Percentiles rank a stretch among this genome's conserved stretches.
Evolutionary conservation across 1,140 invertebrate genomes (phyloP).

Genomic region (Patella vulgata): DNA sequence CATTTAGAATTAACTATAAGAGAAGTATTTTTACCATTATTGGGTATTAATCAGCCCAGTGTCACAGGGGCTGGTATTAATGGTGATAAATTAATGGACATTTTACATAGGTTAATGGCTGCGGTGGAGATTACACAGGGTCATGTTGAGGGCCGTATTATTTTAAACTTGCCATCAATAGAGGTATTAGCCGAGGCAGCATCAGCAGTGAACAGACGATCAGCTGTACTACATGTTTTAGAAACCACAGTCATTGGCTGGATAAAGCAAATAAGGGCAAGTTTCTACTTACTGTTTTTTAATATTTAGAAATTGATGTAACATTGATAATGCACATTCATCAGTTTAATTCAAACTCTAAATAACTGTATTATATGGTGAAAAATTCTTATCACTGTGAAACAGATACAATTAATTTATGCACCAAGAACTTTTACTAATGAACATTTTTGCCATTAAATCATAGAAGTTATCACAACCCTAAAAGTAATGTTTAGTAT

Average conservation of each 20-base stretch:
- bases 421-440: too few relatives aligned
- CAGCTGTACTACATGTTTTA: slow-evolving; percentile 63
- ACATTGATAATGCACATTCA: too few relatives aligned
- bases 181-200: slow-evolving; percentile 65
- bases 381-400: background rate
- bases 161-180: slow-evolving; percentile 64
- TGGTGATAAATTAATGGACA: slow-evolving; percentile 65
- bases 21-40: slow-evolving; percentile 65
- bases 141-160: slow-evolving; percentile 59
- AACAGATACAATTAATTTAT: too few relatives aligned
- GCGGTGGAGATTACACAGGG: slow-evolving; percentile 62
- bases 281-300: too few relatives aligned
- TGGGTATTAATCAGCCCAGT: slow-evolving; percentile 57
- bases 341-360: too few relatives aligned
- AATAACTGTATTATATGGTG: too few relatives aligned
- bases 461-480: too few relatives aligned
- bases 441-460: too few relatives aligned
- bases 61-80: slow-evolving; percentile 41
- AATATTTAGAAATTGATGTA: too few relatives aligned
- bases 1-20: slow-evolving; percentile 61
- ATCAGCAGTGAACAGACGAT: slow-evolving; percentile 52
- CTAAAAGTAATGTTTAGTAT: too few relatives aligned
- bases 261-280: slow-evolving; percentile 67
- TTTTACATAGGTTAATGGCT: slow-evolving; percentile 64
- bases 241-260: slow-evolving; percentile 66